These are phyloP conservation scores for Morpho helenor DNA, from an alignment of 2,888 invertebrate species.

Conservation along the genomic window DNA sequence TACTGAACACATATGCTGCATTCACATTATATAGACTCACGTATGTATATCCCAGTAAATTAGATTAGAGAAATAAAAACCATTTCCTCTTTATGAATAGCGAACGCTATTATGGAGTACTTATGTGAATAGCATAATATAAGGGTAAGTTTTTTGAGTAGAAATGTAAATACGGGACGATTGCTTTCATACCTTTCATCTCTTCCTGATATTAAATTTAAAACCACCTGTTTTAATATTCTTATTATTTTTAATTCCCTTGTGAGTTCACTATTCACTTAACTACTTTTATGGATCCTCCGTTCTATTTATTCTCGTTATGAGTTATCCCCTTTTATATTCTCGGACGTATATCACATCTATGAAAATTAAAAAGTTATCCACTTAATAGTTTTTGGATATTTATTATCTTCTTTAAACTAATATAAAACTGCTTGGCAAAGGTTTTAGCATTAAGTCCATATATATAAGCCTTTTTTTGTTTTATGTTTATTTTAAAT, in stretches of 20 bases:
- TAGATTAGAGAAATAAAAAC: constrained; percentile 5
- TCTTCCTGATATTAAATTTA: constrained; percentile 3
- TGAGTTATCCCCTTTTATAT: background rate
- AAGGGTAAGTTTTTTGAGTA: background rate
- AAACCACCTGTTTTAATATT: background rate
- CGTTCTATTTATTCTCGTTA: background rate
- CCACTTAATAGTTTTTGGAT: too few relatives aligned
- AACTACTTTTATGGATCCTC: too few relatives aligned
- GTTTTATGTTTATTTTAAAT: too few relatives aligned
- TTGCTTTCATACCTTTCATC: constrained; percentile 4
- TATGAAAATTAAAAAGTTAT: too few relatives aligned
- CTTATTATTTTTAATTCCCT: constrained; percentile 5
- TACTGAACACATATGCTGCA: too few relatives aligned
- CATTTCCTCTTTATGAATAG: constrained; percentile 2
- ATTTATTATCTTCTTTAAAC: too few relatives aligned
- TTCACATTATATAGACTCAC: too few relatives aligned
- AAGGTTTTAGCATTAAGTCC: too few relatives aligned
- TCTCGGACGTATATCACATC: too few relatives aligned
- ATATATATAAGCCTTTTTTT: too few relatives aligned
- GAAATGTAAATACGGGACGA: constrained; percentile 2
- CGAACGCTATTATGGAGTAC: constrained; percentile 1
- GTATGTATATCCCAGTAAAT: background rate
- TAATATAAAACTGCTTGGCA: too few relatives aligned
- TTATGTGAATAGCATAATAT: constrained; percentile 1
- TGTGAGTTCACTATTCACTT: constrained; percentile 1